Evolutionary conservation across 2,888 invertebrate genomes (phyloP).

Genomic region (Biston betularia): DNA sequence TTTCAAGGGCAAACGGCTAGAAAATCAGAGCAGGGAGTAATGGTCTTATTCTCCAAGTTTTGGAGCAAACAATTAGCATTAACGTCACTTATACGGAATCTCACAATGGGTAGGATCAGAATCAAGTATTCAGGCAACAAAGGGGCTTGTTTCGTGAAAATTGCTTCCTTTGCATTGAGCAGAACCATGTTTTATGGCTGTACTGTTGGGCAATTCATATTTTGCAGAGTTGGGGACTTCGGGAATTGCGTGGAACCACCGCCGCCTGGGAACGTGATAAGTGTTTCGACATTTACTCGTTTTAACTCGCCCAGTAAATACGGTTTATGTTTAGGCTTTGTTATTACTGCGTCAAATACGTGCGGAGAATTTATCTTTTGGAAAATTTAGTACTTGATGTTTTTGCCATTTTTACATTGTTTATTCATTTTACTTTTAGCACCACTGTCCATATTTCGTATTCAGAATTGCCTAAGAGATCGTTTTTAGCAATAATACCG

Average conservation of each 20-base stretch:
- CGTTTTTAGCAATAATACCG: too few relatives aligned
- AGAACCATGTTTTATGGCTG: slow-evolving; percentile 58
- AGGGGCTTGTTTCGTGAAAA: slow-evolving; percentile 58
- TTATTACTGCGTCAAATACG: slow-evolving; percentile 44
- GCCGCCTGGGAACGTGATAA: slow-evolving; percentile 57
- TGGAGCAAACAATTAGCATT: slow-evolving; percentile 42
- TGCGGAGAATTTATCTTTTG: slow-evolving; percentile 38
- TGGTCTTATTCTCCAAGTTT: slow-evolving; percentile 29
- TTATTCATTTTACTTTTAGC: too few relatives aligned
- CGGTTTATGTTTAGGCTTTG: slow-evolving; percentile 43
- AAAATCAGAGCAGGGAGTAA: not conserved
- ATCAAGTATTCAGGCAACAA: slow-evolving; percentile 60
- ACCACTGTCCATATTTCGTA: too few relatives aligned
- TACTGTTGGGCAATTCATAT: slow-evolving; percentile 58
- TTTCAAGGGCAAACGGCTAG: slow-evolving; percentile 4
- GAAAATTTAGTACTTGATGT: slow-evolving; percentile 29
- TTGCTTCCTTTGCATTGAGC: slow-evolving; percentile 60
- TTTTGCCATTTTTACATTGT: too few relatives aligned
- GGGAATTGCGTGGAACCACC: slow-evolving; percentile 42
- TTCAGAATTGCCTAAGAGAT: too few relatives aligned
- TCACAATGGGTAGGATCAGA: slow-evolving; percentile 55
- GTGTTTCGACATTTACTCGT: slow-evolving; percentile 47
- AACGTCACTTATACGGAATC: slow-evolving; percentile 40
- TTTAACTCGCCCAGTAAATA: slow-evolving; percentile 44
- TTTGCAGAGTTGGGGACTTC: slow-evolving; percentile 57